phyloP scores from a whole-genome alignment of 2,113 vertebrate genomes.

The Monopterus albus region DNA sequence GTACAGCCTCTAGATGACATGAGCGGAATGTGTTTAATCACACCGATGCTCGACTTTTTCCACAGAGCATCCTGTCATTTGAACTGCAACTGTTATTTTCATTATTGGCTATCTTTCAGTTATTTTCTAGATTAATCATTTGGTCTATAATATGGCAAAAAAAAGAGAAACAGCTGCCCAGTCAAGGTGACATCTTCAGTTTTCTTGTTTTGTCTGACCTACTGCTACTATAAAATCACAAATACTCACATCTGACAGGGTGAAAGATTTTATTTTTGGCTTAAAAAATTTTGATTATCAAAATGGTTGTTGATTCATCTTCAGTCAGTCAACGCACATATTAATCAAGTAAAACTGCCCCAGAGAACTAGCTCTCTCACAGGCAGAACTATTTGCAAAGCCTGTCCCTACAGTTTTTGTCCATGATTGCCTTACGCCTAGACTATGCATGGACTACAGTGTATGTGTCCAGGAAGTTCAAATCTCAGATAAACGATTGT shows the following conservation, averaged over 20 bases:
- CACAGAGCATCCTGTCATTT: not conserved
- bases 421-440: slow-evolving; percentile 39
- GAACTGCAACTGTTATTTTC: not conserved
- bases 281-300: not conserved
- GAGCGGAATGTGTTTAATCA: not conserved
- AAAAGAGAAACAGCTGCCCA: too few species aligned
- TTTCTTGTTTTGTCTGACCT: not conserved
- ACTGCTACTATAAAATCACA: not conserved
- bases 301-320: not conserved
- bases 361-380: too few species aligned
- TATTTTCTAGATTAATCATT: not conserved
- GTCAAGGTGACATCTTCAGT: not conserved
- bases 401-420: not conserved
- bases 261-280: not conserved
- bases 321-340: too few species aligned
- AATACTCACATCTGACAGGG: not conserved
- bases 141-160: not conserved
- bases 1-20: slow-evolving; percentile 4
- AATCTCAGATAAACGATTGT: slow-evolving; percentile 63
- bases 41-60: slow-evolving; percentile 1
- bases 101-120: not conserved
- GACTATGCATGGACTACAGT: slow-evolving; percentile 52
- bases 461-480: slow-evolving; percentile 67
- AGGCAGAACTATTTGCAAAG: slow-evolving; percentile 4
- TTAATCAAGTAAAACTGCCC: too few species aligned